These are phyloP conservation scores for Pegoplata infirma DNA, from an alignment of 2,888 invertebrate genomes.

Conservation along the genomic window DNA sequence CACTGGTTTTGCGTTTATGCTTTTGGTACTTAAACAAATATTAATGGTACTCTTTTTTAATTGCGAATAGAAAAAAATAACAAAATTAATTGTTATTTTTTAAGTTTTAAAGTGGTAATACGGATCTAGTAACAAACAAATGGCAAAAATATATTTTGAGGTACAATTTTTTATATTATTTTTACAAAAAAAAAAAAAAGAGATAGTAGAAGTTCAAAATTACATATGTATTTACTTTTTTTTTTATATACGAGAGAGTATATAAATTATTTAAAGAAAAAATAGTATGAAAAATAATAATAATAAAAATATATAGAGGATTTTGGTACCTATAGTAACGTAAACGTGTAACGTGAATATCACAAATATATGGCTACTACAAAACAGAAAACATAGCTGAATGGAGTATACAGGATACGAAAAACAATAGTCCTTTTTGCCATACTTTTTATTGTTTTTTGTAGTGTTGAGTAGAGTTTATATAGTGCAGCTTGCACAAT, in stretches of 20 bases:
- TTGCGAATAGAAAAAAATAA: not conserved
- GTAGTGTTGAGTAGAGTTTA: not conserved
- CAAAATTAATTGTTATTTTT: not conserved
- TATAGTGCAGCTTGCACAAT: constrained; percentile 31
- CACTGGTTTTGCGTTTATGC: not conserved
- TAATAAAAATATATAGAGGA: constrained; percentile 4
- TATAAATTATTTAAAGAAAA: constrained; percentile 25
- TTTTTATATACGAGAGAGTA: constrained; percentile 14
- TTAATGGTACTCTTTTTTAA: not conserved
- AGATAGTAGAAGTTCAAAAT: constrained; percentile 28
- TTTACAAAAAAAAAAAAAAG: constrained; percentile 22
- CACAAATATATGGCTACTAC: constrained; percentile 15
- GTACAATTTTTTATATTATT: constrained; percentile 5
- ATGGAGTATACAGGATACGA: constrained; percentile 37
- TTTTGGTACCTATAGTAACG: constrained; percentile 54
- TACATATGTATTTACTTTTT: constrained; percentile 36
- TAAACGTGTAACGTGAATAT: constrained; percentile 31
- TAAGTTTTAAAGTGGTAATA: not conserved
- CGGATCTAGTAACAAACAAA: constrained; percentile 1
- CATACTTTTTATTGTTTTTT: not conserved
- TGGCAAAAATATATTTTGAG: constrained; percentile 18
- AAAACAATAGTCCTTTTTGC: constrained; percentile 34
- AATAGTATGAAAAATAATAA: not conserved
- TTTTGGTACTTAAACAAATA: not conserved
- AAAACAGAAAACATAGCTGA: constrained; percentile 30